phyloP scores from a whole-genome alignment of 2,888 invertebrate genomes.

The Pristionchus entomophagus region DNA sequence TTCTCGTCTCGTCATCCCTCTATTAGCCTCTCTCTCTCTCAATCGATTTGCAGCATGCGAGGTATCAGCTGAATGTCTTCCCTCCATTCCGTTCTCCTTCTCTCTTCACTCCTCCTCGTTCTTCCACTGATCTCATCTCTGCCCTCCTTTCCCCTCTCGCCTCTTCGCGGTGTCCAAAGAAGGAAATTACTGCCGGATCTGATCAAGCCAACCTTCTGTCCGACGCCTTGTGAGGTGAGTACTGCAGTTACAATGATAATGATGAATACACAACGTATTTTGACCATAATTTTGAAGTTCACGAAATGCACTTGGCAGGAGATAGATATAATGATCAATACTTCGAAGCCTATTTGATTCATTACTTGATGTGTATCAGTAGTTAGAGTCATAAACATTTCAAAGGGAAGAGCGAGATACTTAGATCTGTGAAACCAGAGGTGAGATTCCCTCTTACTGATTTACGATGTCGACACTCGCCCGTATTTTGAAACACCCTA shows the following conservation, averaged over 20 bases:
- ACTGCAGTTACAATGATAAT: too few relatives aligned
- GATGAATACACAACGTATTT: too few relatives aligned
- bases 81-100: neutral
- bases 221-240: constrained; percentile 58
- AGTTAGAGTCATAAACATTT: too few relatives aligned
- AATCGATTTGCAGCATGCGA: constrained; percentile 12
- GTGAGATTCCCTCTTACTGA: neutral
- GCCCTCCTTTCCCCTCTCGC: constrained; percentile 40
- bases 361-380: too few relatives aligned
- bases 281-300: too few relatives aligned
- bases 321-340: too few relatives aligned
- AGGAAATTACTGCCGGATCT: constrained; percentile 54
- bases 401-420: neutral
- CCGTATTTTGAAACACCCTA: constrained; percentile 4
- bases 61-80: constrained; percentile 44
- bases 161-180: constrained; percentile 49
- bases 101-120: constrained; percentile 21
- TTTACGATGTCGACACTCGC: neutral
- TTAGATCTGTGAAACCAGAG: too few relatives aligned
- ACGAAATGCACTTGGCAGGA: too few relatives aligned
- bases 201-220: constrained; percentile 62
- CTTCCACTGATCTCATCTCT: constrained; percentile 25
- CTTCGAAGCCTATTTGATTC: neutral
- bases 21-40: neutral
- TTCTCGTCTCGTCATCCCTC: neutral